Conservation (phyloP, 2,888 invertebrate genomes). For the Xanthia icteritia region DNA sequence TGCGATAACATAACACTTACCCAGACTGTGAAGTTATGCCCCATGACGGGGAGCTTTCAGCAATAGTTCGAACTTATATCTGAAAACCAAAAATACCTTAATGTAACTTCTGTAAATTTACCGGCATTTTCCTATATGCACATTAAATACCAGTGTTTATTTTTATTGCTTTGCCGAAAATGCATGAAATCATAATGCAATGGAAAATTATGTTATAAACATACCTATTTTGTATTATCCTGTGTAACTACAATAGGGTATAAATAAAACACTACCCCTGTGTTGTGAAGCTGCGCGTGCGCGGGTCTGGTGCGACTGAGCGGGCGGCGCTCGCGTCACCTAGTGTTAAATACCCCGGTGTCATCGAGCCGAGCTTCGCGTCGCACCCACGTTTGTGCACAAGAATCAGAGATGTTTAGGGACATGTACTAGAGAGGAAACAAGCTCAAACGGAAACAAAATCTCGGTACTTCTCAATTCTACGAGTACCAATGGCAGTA, state of each 20-base stretch:
- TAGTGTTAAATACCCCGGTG: constrained; percentile 88
- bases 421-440: constrained; percentile 60
- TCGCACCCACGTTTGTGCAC: constrained; percentile 80
- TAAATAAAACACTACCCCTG: constrained; percentile 66
- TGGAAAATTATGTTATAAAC: constrained; percentile 30
- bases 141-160: neutral
- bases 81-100: constrained; percentile 65
- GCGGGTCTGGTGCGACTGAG: constrained; percentile 84
- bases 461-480: neutral
- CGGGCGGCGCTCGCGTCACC: constrained; percentile 81
- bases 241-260: constrained; percentile 54
- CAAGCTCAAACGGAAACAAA: neutral
- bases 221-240: constrained; percentile 61
- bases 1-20: constrained; percentile 75
- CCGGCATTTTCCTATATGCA: neutral
- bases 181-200: neutral
- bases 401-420: constrained; percentile 75
- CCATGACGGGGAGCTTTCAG: constrained; percentile 83
- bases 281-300: constrained; percentile 75
- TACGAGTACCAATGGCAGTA: neutral
- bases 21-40: constrained; percentile 78
- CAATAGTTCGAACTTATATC: constrained; percentile 68
- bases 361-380: constrained; percentile 82
- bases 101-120: constrained; percentile 1
- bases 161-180: constrained; percentile 3